Evolutionary conservation across 2,797 vertebrate genomes (phyloP).

Genomic region (Fratercula arctica): DNA sequence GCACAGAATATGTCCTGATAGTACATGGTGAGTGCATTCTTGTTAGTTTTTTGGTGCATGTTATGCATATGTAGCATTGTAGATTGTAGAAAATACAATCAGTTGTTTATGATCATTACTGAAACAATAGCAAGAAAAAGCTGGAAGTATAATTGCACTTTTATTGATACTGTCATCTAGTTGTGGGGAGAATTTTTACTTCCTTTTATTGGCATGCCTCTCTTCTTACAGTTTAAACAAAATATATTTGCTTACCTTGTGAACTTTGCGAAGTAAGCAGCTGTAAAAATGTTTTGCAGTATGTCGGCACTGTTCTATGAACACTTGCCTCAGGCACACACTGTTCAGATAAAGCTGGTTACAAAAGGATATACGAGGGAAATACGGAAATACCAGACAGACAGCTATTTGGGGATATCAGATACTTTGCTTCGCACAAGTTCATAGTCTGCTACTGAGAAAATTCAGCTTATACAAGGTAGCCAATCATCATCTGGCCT

Average conservation of each 20-base stretch:
- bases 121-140: neutral
- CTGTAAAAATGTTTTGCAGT: neutral
- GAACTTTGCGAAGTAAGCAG: neutral
- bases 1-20: conserved; percentile 93
- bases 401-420: neutral
- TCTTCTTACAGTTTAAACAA: neutral
- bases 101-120: neutral
- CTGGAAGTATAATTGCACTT: neutral
- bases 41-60: neutral
- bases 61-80: neutral
- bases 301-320: neutral
- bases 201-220: neutral
- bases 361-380: neutral
- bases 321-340: neutral
- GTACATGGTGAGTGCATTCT: conserved; percentile 90
- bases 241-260: neutral
- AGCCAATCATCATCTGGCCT: neutral
- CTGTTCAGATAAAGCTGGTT: neutral
- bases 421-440: neutral
- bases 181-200: neutral
- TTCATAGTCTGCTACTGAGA: neutral
- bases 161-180: neutral
- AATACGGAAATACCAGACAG: neutral
- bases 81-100: neutral
- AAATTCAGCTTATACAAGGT: neutral